Evolutionary conservation across 2,888 invertebrate species (phyloP), one percentile per base, ranked within the genome.

Genomic region (Diadromus collaris): DNA sequence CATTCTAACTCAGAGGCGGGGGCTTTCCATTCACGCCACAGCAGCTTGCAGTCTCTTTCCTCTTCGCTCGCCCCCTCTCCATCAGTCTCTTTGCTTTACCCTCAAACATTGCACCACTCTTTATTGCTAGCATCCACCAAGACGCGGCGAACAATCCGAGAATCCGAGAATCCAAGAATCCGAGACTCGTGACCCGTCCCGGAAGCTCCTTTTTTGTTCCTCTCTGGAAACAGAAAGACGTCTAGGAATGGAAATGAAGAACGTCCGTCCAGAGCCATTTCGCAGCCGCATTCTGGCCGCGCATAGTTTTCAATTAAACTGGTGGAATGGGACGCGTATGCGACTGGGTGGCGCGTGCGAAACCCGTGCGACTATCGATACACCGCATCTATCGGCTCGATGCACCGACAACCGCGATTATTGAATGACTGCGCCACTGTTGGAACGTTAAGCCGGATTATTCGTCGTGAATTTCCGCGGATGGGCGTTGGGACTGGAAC

Each of bases 381-480:
- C 32, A 61, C 58, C 46, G 46, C 74, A 58, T 72, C 58, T 48
- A 21, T 21, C 29, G 63, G 68, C 13, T 29, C n/a, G 29, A 19
- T 34, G 27, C 48, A 19, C 27, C 9, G 2, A 48, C 56, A n/a
- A 72, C 32, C 56, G 44, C 64, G 54, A 71, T 77, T 74, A 80
- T 74, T 74, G 74, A 77, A 80, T 74, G 74, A 76, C 76, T 76
- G 51, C 24, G 61, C 54, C 70, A 70, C 48, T 44, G 38, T 27
- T 65, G 61, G 56, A 61, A 61, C 65, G 70, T 77, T 80, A 68
- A 80, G 74, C 76, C 63, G 80, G 80, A 77, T 80, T 77, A 80
- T 80, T 74, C 73, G 46, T 70, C 60, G 74, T 71, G 70, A 76
- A 80, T 76, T 78, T 65, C 9, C 69, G 69, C 51, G 61, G 56